These are phyloP conservation scores for Luscinia megarhynchos DNA, from an alignment of 2,797 vertebrate species.

Conservation along the genomic window DNA sequence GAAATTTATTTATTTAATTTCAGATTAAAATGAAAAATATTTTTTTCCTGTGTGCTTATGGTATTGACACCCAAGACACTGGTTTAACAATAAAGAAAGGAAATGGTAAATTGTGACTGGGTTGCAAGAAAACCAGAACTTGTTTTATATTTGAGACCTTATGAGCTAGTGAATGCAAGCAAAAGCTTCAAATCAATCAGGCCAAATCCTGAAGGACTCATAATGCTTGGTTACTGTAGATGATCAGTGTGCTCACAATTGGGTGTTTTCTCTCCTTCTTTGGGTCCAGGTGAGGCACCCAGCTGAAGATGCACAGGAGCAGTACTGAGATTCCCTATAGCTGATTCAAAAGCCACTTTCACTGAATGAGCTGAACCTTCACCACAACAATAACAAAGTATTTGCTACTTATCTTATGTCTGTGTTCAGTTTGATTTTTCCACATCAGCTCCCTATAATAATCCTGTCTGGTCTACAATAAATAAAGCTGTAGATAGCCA, in stretches of 20 bases:
- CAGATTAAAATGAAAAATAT: not conserved
- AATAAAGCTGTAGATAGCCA: not conserved
- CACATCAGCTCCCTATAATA: not conserved
- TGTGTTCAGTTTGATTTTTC: not conserved
- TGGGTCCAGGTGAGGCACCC: not conserved
- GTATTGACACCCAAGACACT: not conserved
- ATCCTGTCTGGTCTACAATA: not conserved
- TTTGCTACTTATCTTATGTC: not conserved
- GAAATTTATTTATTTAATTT: not conserved
- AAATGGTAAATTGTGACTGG: not conserved
- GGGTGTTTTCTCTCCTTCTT: not conserved
- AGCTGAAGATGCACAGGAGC: not conserved
- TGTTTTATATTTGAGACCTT: not conserved
- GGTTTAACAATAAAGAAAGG: not conserved
- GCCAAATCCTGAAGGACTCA: not conserved
- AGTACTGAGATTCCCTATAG: not conserved
- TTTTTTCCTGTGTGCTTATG: not conserved
- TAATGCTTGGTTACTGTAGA: not conserved
- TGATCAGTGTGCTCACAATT: not conserved
- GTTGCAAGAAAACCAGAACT: not conserved
- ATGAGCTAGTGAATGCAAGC: not conserved
- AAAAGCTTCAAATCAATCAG: not conserved
- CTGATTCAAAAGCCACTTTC: rapidly evolving
- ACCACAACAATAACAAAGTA: not conserved
- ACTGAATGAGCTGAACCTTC: not conserved